A percentile compares a stretch with the other conserved stretches of the same genome.
Conservation (phyloP, 1,140 invertebrate species). For the Cardiocondyla obscurior region DNA sequence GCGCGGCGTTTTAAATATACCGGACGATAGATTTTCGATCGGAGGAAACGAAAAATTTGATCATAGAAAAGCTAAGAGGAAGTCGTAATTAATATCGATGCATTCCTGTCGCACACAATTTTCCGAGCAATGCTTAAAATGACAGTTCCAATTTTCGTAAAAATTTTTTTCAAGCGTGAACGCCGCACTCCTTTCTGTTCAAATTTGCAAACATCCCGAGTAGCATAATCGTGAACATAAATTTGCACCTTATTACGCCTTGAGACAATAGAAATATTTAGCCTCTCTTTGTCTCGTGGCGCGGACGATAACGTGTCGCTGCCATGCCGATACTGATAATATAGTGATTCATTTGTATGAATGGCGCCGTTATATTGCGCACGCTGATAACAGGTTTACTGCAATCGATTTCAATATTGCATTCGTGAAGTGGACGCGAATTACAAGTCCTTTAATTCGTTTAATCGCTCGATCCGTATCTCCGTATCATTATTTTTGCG, state of each 20-base stretch:
- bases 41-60: not conserved
- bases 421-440: not conserved
- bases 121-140: not conserved
- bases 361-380: slow-evolving; percentile 24
- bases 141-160: not conserved
- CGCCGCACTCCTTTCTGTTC: not conserved
- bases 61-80: not conserved
- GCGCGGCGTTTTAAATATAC: not conserved
- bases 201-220: not conserved
- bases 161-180: not conserved
- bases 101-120: not conserved
- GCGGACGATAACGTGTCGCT: not conserved
- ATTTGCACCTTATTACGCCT: not conserved
- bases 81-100: not conserved
- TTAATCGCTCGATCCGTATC: not conserved
- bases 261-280: not conserved
- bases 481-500: not conserved
- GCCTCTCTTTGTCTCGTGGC: not conserved
- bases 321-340: not conserved
- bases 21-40: not conserved
- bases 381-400: slow-evolving; percentile 43
- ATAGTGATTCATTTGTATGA: slow-evolving; percentile 14
- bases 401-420: slow-evolving; percentile 37
- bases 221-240: not conserved
- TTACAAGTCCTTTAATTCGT: slow-evolving; percentile 13